Base-by-base conservation (phyloP, 2,113 vertebrate species). In the Apteryx owenii region DNA sequence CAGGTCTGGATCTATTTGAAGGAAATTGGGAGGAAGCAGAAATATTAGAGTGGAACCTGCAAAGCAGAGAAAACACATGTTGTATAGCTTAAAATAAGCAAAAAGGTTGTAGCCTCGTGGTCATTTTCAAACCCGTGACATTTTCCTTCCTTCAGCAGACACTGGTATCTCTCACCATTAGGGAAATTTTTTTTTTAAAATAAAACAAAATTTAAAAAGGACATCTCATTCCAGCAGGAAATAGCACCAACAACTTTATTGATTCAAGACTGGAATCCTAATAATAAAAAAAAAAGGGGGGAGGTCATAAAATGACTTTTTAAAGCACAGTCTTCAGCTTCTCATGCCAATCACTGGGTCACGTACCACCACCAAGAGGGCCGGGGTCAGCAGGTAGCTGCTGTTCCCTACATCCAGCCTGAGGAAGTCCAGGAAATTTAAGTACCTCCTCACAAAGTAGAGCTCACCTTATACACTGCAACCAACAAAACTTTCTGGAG, bases 291-390 rank as follows among this genome's bases (percentile, higher is more conserved):
- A 38, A 38, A 38, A 38, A 38, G 36, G 7, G 21, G 51, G 25
- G 5, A 17, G 29, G 8, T 29, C 19, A 62, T 56, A 91, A 62
- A 83, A 26, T 0, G 0, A 21, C 53, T 58, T 73, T 46, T 46
- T 56, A 40, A 75, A 90, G 44, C 42, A 33, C 14, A 25, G 31
- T 78, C 70, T 23, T 50, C 56, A 22, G 10, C 46, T 69, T 46
- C 48, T 44, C 17, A 29, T 0, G 0, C 62, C 15, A 54, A 61
- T 21, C 50, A 76, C 12, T 0, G 1, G 61, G n/a, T 31, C 61
- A 46, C 4, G 0, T 10, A 40, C 28, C 70, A 76, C 25, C 19
- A n/a, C 17, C 44, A 51, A 40, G 33, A 51, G 31, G 48, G 25
- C 71, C n/a, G 14, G 51, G 46, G 65, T 92, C 80, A 68, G 61